A percentile compares a stretch with the other conserved stretches of the same genome.
phyloP scores from a whole-genome alignment of 2,888 invertebrate species.

The Cheilosia vulpina region DNA sequence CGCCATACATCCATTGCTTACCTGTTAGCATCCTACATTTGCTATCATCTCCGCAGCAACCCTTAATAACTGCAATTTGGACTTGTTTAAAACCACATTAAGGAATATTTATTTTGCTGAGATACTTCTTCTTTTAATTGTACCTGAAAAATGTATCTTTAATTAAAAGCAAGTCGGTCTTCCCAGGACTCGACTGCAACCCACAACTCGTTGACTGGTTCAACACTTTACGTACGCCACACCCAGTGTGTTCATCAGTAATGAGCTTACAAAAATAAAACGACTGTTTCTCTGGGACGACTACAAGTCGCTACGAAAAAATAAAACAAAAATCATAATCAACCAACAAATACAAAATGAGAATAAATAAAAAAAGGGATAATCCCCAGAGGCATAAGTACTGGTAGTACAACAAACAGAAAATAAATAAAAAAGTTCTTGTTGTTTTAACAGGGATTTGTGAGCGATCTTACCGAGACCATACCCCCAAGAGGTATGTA shows the following conservation, averaged over 20 bases:
- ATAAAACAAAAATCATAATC: not conserved
- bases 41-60: not conserved
- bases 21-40: not conserved
- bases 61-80: slow-evolving; percentile 13
- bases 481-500: not conserved
- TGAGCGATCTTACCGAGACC: slow-evolving; percentile 45
- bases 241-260: slow-evolving; percentile 38
- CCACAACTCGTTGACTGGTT: slow-evolving; percentile 10
- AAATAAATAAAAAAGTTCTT: slow-evolving; percentile 48
- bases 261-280: slow-evolving; percentile 39
- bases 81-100: slow-evolving; percentile 16
- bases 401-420: not conserved
- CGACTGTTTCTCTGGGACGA: slow-evolving; percentile 20
- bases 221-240: slow-evolving; percentile 2
- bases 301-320: not conserved
- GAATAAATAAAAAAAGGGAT: slow-evolving; percentile 20
- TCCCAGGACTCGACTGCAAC: not conserved
- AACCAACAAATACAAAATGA: not conserved
- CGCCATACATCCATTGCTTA: not conserved
- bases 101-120: not conserved
- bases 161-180: slow-evolving; percentile 15
- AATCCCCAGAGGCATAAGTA: slow-evolving; percentile 8
- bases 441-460: slow-evolving; percentile 50
- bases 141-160: slow-evolving; percentile 7
- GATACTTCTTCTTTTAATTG: slow-evolving; percentile 10